Conservation (phyloP, 1,140 invertebrate species). For the Phortica variegata region DNA sequence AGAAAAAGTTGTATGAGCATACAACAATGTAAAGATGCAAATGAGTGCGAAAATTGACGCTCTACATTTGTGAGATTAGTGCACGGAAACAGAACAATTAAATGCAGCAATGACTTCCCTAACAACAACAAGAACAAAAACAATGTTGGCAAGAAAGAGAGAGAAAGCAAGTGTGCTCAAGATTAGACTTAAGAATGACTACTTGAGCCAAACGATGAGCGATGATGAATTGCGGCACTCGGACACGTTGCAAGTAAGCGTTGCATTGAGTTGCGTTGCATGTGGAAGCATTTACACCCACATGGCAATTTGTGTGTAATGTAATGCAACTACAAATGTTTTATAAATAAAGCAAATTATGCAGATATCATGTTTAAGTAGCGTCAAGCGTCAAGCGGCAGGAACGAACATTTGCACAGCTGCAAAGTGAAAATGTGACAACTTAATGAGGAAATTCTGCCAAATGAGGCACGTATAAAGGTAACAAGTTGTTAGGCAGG, state of each 20-base stretch:
- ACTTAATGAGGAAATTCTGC: slow-evolving; percentile 49
- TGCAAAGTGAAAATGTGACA: slow-evolving; percentile 13
- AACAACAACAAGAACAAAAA: slow-evolving; percentile 4
- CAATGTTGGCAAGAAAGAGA: not conserved
- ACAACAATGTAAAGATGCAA: not conserved
- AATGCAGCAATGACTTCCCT: slow-evolving; percentile 48
- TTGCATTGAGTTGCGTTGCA: no score
- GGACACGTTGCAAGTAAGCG: slow-evolving; percentile 45
- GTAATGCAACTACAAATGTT: not conserved
- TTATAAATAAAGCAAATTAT: slow-evolving; percentile 40
- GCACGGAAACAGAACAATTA: slow-evolving; percentile 43
- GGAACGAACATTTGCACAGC: no score
- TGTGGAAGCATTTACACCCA: no score
- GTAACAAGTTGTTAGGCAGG: no score
- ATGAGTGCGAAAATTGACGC: slow-evolving; percentile 31
- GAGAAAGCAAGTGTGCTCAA: slow-evolving; percentile 7
- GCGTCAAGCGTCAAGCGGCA: no score
- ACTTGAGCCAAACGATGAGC: no score
- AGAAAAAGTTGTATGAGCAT: not conserved
- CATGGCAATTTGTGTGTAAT: not conserved
- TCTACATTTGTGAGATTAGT: slow-evolving; percentile 36
- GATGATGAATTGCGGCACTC: slow-evolving; percentile 28
- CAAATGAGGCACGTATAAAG: slow-evolving; percentile 48
- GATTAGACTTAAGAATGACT: slow-evolving; percentile 27
- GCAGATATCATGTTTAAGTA: no score